Base-by-base conservation (phyloP, 2,888 invertebrate species). In the Polia nebulosa region DNA sequence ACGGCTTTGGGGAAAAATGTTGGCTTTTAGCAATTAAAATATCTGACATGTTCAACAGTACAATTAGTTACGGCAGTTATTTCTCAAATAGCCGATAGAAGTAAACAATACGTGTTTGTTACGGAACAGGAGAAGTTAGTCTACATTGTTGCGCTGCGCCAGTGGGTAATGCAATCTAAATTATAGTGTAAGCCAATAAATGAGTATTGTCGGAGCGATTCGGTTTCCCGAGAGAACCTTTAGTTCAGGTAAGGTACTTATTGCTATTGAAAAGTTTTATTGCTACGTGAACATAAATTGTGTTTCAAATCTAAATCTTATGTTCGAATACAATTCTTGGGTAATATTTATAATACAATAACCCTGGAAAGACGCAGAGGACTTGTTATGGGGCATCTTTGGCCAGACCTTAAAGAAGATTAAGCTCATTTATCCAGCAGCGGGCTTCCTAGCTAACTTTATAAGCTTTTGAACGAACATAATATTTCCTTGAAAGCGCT, bases 111-210 rank as follows among this genome's bases (percentile, higher is more conserved):
- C 22, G 47, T 13, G 29, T 45, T 57, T 7, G 13, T 29, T 15
- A 25, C 9, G 34, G 47, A 58, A 47, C 47, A 36, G 8, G 22
- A 41, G 27, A 56, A 68, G 68, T 58, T 65, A 68, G 63, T 25
- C 39, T 29, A 52, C 53, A 56, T 56, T 64, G 66, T 72, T 66
- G 55, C 68, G 49, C 47, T 72, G 57, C 59, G 25, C 63, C 60
- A 76, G 44, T 55, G 66, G 61, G 69, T 56, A 79, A 69, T 55
- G 29, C 60, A 76, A 72, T 76, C 49, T 53, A 64, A 79, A 79
- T 70, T 70, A 79, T 36, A 69, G 51, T 61, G 58, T 39, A 55
- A 65, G 49, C 53, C 49, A 51, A 68, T 74, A 51, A 41, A 52
- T 44, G 58, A 70, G 34, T 47, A 70, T 70, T 70, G 51, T 63